Evolutionary conservation across 2,113 vertebrate species (phyloP), one percentile per base, ranked within the genome.

Genomic region (Verasper variegatus): DNA sequence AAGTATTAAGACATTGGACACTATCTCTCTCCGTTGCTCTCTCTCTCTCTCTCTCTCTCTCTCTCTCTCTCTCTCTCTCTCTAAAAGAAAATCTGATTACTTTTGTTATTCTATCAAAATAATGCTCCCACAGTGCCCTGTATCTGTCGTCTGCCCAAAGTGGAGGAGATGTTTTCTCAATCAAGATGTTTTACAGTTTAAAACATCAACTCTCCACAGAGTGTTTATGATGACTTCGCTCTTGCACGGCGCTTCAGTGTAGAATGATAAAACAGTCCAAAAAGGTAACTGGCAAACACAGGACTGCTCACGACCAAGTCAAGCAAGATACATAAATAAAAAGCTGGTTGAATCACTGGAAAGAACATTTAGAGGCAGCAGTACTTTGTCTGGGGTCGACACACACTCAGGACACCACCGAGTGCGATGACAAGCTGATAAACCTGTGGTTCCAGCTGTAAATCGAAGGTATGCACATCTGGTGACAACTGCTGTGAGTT

Each of bases 121-220:
- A 24, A 27, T 71, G 56, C 59, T 83, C 31, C 15, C 45, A 1
- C 2, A 20, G 54, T 68, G 47, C 24, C 40, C 20, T 14, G 63
- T 18, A 45, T n/a, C 10, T 24, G 23, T 13, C 70, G 18, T 68
- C 37, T 68, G n/a, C 64, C 5, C 64, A 77, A 70, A 58, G 49
- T 24, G 60, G 65, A 74, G 76, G 66, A 17, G 0, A 17, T 67
- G 37, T 58, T 72, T 81, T 82, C 78, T 68, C 70, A 58, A 24
- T 78, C 63, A 58, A 40, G 61, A 71, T 62, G 68, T 75, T 80
- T 82, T 70, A 51, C 59, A 76, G 45, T 88, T 82, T 47, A 78
- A 31, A 31, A 31, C 31, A 31, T 31, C 5, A 31, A 31, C 31
- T 31, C 31, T 66, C 72, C 49, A 2, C 35, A 68, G 61, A 60